Evolutionary conservation across 1,140 invertebrate species (phyloP), one percentile per base, ranked within the genome.

Genomic region (Brachionus rubens): DNA sequence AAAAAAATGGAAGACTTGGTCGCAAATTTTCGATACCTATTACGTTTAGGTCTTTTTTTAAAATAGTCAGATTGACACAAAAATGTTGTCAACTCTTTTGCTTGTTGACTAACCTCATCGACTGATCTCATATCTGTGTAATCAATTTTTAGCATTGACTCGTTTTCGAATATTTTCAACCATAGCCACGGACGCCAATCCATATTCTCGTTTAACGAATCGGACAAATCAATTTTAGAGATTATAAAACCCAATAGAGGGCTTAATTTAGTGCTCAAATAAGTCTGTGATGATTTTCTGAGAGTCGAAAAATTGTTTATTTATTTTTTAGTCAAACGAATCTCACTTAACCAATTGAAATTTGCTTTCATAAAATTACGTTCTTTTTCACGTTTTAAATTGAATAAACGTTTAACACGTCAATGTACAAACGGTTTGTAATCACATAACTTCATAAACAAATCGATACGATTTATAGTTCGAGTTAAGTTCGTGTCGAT

Each of bases 1-100:
- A 72, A 50, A 50, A 54, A 41, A 72, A 72, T 72, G 68, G 68
- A 10, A 72, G 26, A 36, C 21, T 72, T 50, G 68, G 46, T 16
- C 24, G n/a, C 14, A 72, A 30, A 50, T 54, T 48, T 47, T 9
- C 14, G 47, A 7, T 72, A 30, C 4, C 24, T 28, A 10, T 50
- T 26, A n/a, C n/a, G n/a, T n/a, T n/a, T n/a, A n/a, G n/a, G n/a
- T n/a, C 33, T 24, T 54, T 48, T 54, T 36, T 72, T 72, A 10
- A 54, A 26, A 36, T 19, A 72, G 28, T 72, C 68, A 10, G 68
- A 72, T 40, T 72, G 68, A 12, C 68, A 72, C 9, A 50, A 26
- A 21, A 72, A 72, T 10, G 10, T 7, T 2, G 21, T 16, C 2
- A 26, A 26, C 14, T 72, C 68, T 10, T 6, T 56, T 6, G 16